Conservation (phyloP, 2,888 invertebrate species). For the Branchellion lobata region DNA sequence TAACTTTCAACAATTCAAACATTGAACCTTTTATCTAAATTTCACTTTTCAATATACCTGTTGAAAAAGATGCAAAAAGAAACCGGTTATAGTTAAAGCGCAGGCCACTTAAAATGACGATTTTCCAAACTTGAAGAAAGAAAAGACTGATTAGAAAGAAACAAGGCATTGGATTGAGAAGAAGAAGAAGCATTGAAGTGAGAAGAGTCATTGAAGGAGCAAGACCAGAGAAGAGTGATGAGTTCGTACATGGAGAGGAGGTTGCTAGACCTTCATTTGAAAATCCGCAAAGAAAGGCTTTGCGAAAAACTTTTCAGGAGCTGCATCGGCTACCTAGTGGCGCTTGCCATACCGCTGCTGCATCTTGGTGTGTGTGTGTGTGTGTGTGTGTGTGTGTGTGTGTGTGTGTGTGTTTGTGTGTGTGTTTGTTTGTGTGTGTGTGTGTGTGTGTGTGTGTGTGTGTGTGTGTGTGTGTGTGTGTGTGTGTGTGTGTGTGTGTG, state of each 20-base stretch:
- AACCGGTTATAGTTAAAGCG: too few relatives aligned
- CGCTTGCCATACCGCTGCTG: background rate
- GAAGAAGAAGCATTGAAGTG: background rate
- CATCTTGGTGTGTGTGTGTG: background rate
- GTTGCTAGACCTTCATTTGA: background rate
- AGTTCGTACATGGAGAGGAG: background rate
- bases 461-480: background rate
- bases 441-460: background rate
- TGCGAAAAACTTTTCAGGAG: background rate
- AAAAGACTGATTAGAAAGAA: too few relatives aligned
- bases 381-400: background rate
- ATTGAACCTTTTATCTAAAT: too few relatives aligned
- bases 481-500: background rate
- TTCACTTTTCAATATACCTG: too few relatives aligned
- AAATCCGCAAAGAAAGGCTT: background rate
- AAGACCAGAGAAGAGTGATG: background rate
- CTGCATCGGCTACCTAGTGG: background rate
- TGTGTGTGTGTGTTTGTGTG: conserved; percentile 6
- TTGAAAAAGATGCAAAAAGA: too few relatives aligned
- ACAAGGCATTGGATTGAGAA: too few relatives aligned
- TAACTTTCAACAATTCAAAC: too few relatives aligned
- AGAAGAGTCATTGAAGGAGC: background rate
- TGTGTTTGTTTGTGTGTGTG: conserved; percentile 54
- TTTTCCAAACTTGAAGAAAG: too few relatives aligned
- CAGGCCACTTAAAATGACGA: too few relatives aligned